Percentiles rank a stretch among this genome's conserved stretches.
Conservation (phyloP, 1,140 invertebrate genomes). For the Tetramorium parvispinum region DNA sequence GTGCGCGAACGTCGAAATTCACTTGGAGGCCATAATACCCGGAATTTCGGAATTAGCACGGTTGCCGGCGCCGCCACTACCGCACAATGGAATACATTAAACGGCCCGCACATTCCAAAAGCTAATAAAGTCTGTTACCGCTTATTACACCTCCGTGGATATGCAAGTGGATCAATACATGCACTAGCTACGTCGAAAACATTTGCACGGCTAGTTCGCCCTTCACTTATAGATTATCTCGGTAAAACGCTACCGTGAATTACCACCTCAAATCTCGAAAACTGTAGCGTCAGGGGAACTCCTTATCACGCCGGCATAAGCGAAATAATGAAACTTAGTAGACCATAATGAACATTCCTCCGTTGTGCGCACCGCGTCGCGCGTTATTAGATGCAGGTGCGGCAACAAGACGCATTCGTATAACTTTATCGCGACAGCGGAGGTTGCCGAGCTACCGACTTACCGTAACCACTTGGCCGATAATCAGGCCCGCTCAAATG, state of each 20-base stretch:
- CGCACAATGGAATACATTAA: constrained; percentile 81
- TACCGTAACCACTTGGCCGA: constrained; percentile 66
- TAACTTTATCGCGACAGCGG: constrained; percentile 25
- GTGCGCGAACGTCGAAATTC: constrained; percentile 78
- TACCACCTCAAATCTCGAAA: neutral
- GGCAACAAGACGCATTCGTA: neutral
- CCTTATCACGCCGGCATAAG: neutral
- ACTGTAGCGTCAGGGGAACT: neutral
- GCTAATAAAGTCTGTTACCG: constrained; percentile 81
- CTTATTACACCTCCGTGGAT: constrained; percentile 76
- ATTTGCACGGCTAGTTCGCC: neutral
- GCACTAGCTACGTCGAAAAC: constrained; percentile 15
- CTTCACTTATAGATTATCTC: constrained; percentile 25
- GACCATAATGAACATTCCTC: neutral
- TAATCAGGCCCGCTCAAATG: constrained; percentile 64
- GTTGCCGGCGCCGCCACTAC: constrained; percentile 63
- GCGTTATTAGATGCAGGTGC: constrained; percentile 26
- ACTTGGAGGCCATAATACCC: constrained; percentile 78
- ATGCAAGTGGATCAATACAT: constrained; percentile 68
- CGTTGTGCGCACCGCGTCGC: neutral
- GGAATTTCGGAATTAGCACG: constrained; percentile 80
- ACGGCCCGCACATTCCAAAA: constrained; percentile 75
- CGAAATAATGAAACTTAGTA: constrained; percentile 1
- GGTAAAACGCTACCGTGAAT: neutral
- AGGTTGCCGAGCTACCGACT: constrained; percentile 24